Base-by-base conservation (phyloP, 2,113 vertebrate genomes). In the Naja naja region DNA sequence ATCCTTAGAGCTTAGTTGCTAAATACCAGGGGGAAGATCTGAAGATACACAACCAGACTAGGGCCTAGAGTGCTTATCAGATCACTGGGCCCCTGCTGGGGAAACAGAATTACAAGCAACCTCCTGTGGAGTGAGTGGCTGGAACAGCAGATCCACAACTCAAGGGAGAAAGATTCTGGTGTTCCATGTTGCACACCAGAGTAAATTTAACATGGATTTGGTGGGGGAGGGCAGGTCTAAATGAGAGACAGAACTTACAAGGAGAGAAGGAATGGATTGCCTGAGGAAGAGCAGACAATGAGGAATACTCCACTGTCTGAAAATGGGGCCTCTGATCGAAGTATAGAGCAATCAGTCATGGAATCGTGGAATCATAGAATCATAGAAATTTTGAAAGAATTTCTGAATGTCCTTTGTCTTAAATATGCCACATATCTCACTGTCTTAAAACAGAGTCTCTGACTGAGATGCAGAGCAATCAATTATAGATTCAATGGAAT, bases 11-110 rank as follows among this genome's bases (percentile, higher is more conserved):
- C 64, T 88, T 89, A 27, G 60, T 81, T 92, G 60, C 91, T 92
- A 92, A 92, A 89, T 20, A 92, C 34, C 91, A 89, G 87, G 55
- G 52, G 91, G 87, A 92, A 43, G 30, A 85, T 89, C 85, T 47
- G 69, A 85, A 56, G 92, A 89, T 85, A 69, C 34, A n/a, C 39
- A 85, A 89, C 64, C 89, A n/a, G 53, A 30, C 25, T 43, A n/a
- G 34, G 58, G 39, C 27, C 56, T 27, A 89, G 81, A 85, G 64
- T 34, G 20, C 23, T 43, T 47, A 34, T 85, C 64, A 49, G 64
- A 53, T 69, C 39, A 47, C 9, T 81, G 53, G 87, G 87, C 39
- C 14, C 53, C 88, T 10, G 27, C 64, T 92, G 52, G 69, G 88
- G 43, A n/a, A 89, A 58, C 22, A 30, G 88, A 89, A 58, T 92